Evolutionary conservation across 2,888 invertebrate species (phyloP).

Genomic region (Heteropelma amictum): DNA sequence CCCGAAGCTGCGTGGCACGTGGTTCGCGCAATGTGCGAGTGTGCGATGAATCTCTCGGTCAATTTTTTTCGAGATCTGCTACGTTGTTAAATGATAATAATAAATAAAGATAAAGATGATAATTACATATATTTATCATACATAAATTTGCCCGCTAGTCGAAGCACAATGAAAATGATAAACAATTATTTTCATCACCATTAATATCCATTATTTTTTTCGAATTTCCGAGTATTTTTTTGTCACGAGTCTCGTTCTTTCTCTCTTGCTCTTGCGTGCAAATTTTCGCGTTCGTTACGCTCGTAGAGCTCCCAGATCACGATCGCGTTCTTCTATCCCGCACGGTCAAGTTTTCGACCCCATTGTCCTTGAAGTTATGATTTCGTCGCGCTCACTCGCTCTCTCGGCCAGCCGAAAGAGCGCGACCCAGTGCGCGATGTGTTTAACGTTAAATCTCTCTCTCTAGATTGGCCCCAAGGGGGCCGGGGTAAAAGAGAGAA

Average conservation of each 20-base stretch:
- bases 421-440: background rate
- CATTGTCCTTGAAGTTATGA: constrained; percentile 55
- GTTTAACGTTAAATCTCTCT: constrained; percentile 16
- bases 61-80: background rate
- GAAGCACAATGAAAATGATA: too few relatives aligned
- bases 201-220: background rate
- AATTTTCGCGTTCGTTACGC: constrained; percentile 23
- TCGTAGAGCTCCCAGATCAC: background rate
- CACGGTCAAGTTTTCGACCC: constrained; percentile 56
- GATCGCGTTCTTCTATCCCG: constrained; percentile 53
- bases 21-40: background rate
- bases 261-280: background rate
- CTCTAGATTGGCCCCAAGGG: too few relatives aligned
- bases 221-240: background rate
- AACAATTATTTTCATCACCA: background rate
- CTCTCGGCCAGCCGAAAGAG: constrained; percentile 6
- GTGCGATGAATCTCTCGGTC: background rate
- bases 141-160: background rate
- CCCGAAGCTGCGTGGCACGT: background rate
- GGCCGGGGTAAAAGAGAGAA: background rate
- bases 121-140: background rate
- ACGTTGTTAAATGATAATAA: too few relatives aligned
- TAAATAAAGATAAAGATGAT: too few relatives aligned
- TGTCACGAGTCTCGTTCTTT: background rate
- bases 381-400: background rate